These are phyloP conservation scores for Cataglyphis altisquamis DNA, from an alignment of 2,888 invertebrate species.

Conservation along the genomic window DNA sequence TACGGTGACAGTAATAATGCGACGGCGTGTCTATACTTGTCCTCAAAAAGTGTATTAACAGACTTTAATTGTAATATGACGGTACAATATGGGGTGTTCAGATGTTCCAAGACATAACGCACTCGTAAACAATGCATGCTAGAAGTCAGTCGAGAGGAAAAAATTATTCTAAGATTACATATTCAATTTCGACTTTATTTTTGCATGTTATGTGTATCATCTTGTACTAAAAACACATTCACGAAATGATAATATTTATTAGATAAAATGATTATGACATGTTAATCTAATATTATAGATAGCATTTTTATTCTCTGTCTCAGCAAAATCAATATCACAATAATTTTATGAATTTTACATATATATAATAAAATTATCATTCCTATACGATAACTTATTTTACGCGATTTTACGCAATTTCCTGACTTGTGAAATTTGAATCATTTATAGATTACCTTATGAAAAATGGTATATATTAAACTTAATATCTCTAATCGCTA, in stretches of 20 bases:
- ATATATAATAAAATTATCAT: not conserved
- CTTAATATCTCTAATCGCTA: not conserved
- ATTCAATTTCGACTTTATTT: not conserved
- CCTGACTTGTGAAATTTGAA: not conserved
- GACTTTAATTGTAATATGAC: constrained; percentile 17
- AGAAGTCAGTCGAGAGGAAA: not conserved
- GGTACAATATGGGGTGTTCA: not conserved
- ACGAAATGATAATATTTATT: not conserved
- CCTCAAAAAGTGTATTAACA: constrained; percentile 34
- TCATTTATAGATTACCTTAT: not conserved
- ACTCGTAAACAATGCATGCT: constrained; percentile 1
- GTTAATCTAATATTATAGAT: not conserved
- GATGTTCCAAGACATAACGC: not conserved
- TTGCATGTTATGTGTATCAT: not conserved
- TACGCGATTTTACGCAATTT: not conserved
- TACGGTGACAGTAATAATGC: constrained; percentile 27
- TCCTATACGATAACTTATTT: not conserved
- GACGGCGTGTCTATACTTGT: constrained; percentile 17
- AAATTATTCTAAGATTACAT: not conserved
- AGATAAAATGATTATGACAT: not conserved
- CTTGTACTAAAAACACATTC: not conserved
- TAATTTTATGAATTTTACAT: not conserved
- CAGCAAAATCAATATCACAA: not conserved
- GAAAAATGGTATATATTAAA: not conserved
- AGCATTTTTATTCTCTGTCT: not conserved